These are phyloP conservation scores for Enhydra lutris DNA, from an alignment of 2,113 vertebrate genomes.

Conservation along the genomic window DNA sequence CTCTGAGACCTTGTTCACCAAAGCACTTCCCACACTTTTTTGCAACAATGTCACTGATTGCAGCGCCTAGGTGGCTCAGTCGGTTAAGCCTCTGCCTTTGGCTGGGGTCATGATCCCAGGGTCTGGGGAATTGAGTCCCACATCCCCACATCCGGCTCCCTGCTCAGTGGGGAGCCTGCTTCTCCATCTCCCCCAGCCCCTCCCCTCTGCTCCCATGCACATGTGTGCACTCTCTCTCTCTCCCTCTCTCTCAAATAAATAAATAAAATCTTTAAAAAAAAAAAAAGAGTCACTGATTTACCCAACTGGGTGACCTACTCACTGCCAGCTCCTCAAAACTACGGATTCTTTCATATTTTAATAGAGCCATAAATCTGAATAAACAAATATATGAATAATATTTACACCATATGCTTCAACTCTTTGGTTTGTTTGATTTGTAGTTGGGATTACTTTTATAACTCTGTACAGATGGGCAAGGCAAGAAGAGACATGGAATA, in stretches of 20 bases:
- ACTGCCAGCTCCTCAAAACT: not conserved
- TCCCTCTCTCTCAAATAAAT: no score
- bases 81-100: no score
- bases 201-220: no score
- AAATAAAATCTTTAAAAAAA: no score
- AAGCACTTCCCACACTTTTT: not conserved
- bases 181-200: no score
- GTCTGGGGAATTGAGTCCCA: no score
- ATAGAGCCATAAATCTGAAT: not conserved
- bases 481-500: not conserved
- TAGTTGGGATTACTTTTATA: not conserved
- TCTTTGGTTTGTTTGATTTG: not conserved
- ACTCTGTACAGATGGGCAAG: not conserved
- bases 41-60: not conserved
- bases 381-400: not conserved
- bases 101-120: no score
- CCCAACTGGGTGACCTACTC: not conserved
- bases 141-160: no score
- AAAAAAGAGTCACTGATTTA: not conserved
- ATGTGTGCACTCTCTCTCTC: no score
- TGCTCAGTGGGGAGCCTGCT: no score
- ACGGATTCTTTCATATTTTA: not conserved
- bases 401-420: not conserved
- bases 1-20: not conserved
- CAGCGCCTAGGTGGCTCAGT: no score